Conservation (phyloP, 1,140 invertebrate species). For the Mamestra configurata region DNA sequence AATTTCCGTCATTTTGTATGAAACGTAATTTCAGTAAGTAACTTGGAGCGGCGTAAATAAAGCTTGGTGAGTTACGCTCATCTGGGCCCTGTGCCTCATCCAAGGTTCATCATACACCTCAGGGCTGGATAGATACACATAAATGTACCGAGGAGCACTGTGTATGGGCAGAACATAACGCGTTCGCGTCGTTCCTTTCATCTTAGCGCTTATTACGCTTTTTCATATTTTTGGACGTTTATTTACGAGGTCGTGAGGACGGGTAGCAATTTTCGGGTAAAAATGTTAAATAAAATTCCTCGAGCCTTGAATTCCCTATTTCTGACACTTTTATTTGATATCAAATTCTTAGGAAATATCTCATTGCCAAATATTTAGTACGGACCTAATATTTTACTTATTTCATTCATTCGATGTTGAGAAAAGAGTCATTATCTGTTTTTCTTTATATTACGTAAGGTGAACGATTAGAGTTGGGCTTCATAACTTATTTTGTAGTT, state of each 20-base stretch:
- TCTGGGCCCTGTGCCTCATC: background rate
- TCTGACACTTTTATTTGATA: constrained; percentile 18
- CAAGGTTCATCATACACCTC: background rate
- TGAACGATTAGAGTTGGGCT: background rate
- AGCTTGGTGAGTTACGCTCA: background rate
- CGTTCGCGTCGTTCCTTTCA: constrained; percentile 6
- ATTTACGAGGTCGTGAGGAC: constrained; percentile 5
- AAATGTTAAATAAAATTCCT: constrained; percentile 33
- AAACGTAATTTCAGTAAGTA: background rate
- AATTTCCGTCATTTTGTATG: background rate
- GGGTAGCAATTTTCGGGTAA: constrained; percentile 7
- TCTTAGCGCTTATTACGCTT: constrained; percentile 16
- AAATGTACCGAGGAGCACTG: background rate
- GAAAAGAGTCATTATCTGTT: background rate
- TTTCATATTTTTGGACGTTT: constrained; percentile 19
- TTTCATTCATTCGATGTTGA: background rate
- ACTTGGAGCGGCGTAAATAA: background rate
- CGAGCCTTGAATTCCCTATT: background rate
- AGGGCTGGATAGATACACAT: background rate
- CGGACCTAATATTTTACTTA: background rate
- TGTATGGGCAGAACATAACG: background rate
- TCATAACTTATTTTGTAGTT: no score
- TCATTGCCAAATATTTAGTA: constrained; percentile 13
- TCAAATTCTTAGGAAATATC: constrained; percentile 4
- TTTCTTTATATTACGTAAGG: background rate